Evolutionary conservation across 2,888 invertebrate genomes (phyloP).

Genomic region (Eupithecia pulchellata): DNA sequence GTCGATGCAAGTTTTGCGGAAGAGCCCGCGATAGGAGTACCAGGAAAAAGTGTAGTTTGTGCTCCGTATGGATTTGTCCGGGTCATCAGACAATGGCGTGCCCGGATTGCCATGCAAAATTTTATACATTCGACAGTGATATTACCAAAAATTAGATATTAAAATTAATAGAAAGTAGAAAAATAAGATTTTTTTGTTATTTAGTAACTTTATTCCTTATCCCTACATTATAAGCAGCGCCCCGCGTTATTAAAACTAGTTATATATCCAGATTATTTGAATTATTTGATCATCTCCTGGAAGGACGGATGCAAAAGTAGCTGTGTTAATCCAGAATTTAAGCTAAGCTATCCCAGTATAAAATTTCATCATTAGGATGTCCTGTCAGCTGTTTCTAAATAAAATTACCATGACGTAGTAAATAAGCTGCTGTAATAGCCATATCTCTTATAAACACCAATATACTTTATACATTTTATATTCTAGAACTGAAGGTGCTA

Average conservation of each 20-base stretch:
- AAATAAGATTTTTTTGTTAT: neutral
- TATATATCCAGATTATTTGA: no score
- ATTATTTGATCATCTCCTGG: neutral
- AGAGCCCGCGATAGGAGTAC: neutral
- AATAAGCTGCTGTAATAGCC: neutral
- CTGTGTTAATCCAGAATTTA: neutral
- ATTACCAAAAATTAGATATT: neutral
- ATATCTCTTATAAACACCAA: neutral
- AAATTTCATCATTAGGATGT: neutral
- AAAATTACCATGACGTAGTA: neutral
- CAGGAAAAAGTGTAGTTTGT: conserved; percentile 8
- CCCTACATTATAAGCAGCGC: neutral
- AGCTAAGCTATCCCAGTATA: neutral
- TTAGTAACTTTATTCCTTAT: neutral
- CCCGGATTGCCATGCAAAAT: conserved; percentile 1
- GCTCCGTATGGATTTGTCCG: conserved; percentile 7
- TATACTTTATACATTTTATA: neutral
- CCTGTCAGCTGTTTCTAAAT: neutral
- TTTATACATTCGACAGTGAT: neutral
- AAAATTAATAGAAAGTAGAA: neutral
- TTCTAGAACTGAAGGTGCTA: conserved; percentile 39
- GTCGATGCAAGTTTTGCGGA: conserved; percentile 5
- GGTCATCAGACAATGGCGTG: conserved; percentile 21
- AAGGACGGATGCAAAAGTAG: neutral
- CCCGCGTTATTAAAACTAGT: no score